Evolutionary conservation across 2,888 invertebrate genomes (phyloP).

Genomic region (Drosophila percnosoma): DNA sequence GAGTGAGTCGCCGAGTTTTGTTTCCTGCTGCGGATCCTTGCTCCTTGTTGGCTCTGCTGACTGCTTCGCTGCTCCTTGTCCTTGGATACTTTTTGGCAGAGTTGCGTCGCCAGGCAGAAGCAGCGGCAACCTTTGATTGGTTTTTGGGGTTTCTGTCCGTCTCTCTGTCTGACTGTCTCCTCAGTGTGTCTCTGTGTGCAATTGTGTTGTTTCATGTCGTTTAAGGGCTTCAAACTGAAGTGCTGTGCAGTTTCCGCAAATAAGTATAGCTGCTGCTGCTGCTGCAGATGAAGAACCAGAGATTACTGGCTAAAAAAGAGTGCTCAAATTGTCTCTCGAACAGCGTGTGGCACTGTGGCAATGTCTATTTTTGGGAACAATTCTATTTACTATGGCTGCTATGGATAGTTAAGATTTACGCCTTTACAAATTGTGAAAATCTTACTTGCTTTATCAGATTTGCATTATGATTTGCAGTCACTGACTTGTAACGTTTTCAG

Average conservation of each 20-base stretch:
- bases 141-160: conserved; percentile 35
- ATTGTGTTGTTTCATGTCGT: conserved; percentile 27
- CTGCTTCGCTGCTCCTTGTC: conserved; percentile 7
- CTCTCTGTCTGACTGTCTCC: conserved; percentile 10
- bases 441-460: not conserved
- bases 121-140: conserved; percentile 57
- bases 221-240: conserved; percentile 28
- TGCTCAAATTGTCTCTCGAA: conserved; percentile 27
- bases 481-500: no score
- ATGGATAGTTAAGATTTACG: no score
- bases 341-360: conserved; percentile 24
- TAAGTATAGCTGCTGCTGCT: not conserved
- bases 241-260: conserved; percentile 23
- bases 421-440: not conserved
- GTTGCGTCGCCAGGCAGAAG: conserved; percentile 31
- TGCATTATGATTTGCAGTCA: no score
- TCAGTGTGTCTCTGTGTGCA: conserved; percentile 5
- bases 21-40: conserved; percentile 60
- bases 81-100: conserved; percentile 61
- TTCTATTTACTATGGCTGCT: not conserved
- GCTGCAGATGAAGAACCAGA: conserved; percentile 4
- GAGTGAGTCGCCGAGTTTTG: conserved; percentile 80
- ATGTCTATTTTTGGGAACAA: not conserved
- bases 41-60: not conserved
- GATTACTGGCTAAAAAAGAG: conserved; percentile 13